These are phyloP conservation scores for Eulemur rubriventer DNA, from an alignment of 2,797 vertebrate genomes.

Conservation along the genomic window DNA sequence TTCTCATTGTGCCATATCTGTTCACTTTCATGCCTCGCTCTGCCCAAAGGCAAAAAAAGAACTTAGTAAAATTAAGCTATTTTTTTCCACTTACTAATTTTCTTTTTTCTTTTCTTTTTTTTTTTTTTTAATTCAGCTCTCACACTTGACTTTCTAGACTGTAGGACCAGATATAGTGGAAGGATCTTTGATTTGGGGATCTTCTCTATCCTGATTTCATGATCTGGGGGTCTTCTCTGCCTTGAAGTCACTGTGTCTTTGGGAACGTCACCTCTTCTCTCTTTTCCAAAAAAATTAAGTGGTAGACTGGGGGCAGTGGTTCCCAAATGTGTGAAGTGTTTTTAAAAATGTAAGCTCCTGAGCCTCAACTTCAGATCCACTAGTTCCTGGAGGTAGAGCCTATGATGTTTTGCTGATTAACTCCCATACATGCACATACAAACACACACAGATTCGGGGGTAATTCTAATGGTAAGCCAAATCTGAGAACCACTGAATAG, in stretches of 20 bases:
- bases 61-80: neutral
- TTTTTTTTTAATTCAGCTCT: neutral
- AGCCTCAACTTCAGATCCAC: neutral
- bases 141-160: neutral
- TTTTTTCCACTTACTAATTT: neutral
- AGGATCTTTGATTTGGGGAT: neutral
- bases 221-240: neutral
- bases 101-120: neutral
- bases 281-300: neutral
- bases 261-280: neutral
- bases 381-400: neutral
- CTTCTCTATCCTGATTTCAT: neutral
- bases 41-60: neutral
- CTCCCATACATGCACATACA: neutral
- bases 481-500: neutral
- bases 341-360: neutral
- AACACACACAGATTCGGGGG: neutral
- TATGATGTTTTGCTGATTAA: neutral
- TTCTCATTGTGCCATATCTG: neutral
- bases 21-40: neutral
- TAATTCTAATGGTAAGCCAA: neutral
- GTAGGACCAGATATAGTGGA: neutral
- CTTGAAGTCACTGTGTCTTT: neutral
- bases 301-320: neutral
- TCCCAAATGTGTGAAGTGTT: neutral